These are phyloP conservation scores for Phalera bucephala DNA, from an alignment of 2,888 invertebrate species.

Conservation along the genomic window DNA sequence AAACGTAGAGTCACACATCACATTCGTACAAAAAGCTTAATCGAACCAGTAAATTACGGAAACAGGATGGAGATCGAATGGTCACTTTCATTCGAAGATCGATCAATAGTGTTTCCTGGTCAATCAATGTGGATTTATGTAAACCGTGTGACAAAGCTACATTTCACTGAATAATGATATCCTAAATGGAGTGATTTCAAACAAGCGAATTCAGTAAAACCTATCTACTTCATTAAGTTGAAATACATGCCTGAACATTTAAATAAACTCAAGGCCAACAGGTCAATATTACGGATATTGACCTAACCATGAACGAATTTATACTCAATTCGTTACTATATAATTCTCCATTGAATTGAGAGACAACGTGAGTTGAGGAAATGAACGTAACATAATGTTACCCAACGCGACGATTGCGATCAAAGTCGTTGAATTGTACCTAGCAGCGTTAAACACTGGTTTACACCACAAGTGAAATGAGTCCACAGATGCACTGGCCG, in stretches of 20 bases:
- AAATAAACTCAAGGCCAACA: conserved; percentile 37
- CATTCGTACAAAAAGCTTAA: not conserved
- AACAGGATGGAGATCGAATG: conserved; percentile 30
- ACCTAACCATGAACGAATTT: conserved; percentile 20
- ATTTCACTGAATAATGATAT: not conserved
- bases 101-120: conserved; percentile 20
- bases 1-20: not conserved
- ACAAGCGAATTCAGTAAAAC: not conserved
- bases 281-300: conserved; percentile 32
- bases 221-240: conserved; percentile 3
- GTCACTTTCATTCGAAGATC: no score
- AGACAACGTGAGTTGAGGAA: conserved; percentile 34
- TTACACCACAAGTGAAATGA: conserved; percentile 37
- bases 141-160: not conserved
- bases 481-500: conserved; percentile 39
- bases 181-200: not conserved
- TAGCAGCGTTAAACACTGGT: conserved; percentile 34
- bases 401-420: conserved; percentile 45
- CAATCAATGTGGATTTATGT: conserved; percentile 17
- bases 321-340: not conserved
- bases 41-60: conserved; percentile 24
- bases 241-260: conserved; percentile 16
- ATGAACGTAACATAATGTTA: conserved; percentile 35
- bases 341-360: not conserved
- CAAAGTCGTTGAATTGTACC: conserved; percentile 25